Evolutionary conservation across 1,140 invertebrate species (phyloP), one percentile per base, ranked within the genome.

Genomic region (Aphelinus atriplicis): DNA sequence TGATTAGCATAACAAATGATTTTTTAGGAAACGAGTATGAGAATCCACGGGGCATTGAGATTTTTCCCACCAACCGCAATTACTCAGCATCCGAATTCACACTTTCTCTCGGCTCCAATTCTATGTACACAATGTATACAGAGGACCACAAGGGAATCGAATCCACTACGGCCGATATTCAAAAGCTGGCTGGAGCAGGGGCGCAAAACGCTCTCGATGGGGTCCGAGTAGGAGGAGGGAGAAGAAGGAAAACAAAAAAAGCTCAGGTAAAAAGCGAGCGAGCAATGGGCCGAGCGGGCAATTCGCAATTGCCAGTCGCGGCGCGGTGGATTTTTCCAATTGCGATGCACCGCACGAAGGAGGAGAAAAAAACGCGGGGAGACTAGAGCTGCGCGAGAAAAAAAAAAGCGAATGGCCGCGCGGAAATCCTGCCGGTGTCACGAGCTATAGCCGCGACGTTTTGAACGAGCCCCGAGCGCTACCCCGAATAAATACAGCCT

Each of bases 401-500:
- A 57, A 48, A 46, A 65, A 65, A 65, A 55, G 55, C 0, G 26
- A 26, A 26, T 26, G 26, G 26, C 26, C 47, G 51, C 57, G 45
- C 61, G 66, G 51, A 60, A 56, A 73, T 75, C 51, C 53, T 57
- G 67, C 7, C 46, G 43, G 68, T 66, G 58, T 66, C 68, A 45
- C 58, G 47, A 5, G 47, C 61, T 42, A 61, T 5, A n/a, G 5
- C 7, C 3, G 58, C 43, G 46, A 63, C 10, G 46, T 63, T 47
- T 63, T 47, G 48, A n/a, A 10, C 61, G 46, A 9, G 2, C 26
- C 61, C 48, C 42, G 61, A 10, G 46, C 46, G 6, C 7, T 26
- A 26, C 26, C 26, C 26, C 26, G 26, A 26, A 26, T 26, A 26
- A 26, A 26, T 26, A 26, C 26, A 26, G 26, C 26, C 26, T 26